These are phyloP conservation scores for Columbina picui DNA, from an alignment of 2,113 vertebrate genomes.

Conservation along the genomic window DNA sequence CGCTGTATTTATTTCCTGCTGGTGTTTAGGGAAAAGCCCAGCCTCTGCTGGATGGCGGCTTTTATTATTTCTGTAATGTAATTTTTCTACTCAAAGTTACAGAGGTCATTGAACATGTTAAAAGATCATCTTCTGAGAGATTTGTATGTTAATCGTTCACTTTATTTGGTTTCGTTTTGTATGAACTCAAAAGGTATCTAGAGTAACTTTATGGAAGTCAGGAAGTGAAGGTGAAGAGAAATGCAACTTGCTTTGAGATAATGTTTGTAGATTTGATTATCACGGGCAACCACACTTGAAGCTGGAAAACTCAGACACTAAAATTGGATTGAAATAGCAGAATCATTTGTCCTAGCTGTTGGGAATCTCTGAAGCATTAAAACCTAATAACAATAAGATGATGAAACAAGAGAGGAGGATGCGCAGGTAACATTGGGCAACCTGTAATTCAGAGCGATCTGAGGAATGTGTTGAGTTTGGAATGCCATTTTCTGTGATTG, in stretches of 20 bases:
- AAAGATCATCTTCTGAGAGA: not conserved
- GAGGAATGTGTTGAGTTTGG: not conserved
- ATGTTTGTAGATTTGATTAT: constrained; percentile 51
- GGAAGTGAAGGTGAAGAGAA: not conserved
- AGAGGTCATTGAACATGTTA: not conserved
- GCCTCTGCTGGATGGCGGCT: not conserved
- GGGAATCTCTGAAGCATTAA: constrained; percentile 34
- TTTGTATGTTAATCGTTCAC: not conserved
- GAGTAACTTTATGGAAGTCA: not conserved
- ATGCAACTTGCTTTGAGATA: not conserved
- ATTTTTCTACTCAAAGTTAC: not conserved
- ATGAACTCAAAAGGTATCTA: not conserved
- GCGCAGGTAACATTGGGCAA: not conserved
- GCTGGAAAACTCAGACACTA: not conserved
- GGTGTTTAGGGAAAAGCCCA: not conserved
- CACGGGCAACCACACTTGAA: not conserved
- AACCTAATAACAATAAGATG: not conserved
- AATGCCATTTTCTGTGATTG: not conserved
- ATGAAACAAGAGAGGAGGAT: not conserved
- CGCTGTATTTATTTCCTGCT: not conserved
- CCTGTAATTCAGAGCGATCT: not conserved
- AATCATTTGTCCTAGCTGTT: constrained; percentile 41
- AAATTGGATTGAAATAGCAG: constrained; percentile 29
- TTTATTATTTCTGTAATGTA: constrained; percentile 13
- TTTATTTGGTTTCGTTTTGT: not conserved